phyloP scores from a whole-genome alignment of 2,113 vertebrate species.

The Uria lomvia region DNA sequence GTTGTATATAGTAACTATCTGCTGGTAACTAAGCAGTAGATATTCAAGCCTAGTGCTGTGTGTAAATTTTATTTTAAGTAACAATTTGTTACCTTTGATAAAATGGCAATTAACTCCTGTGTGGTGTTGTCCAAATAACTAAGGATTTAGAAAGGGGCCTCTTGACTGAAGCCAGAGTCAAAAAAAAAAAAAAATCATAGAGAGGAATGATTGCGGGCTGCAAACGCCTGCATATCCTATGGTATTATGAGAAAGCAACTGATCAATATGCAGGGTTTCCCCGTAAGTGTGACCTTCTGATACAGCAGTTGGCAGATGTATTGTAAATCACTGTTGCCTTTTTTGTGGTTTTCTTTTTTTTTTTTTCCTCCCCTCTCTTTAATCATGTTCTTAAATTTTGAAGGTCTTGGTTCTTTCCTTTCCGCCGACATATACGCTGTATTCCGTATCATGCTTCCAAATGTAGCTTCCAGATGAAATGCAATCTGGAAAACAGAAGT shows the following conservation, averaged over 20 bases:
- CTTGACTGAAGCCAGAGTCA: background rate
- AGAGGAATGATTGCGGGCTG: background rate
- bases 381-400: background rate
- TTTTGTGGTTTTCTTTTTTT: background rate
- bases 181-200: background rate
- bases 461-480: background rate
- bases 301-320: background rate
- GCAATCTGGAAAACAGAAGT: background rate
- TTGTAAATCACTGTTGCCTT: background rate
- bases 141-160: background rate
- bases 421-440: background rate
- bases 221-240: background rate
- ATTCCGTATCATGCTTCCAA: background rate
- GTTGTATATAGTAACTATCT: background rate
- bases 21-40: background rate
- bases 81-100: background rate
- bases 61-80: background rate
- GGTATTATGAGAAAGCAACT: background rate
- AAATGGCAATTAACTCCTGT: background rate
- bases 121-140: background rate
- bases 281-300: background rate
- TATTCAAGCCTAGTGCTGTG: background rate
- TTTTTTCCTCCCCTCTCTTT: background rate
- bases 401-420: background rate
- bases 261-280: background rate